These are phyloP conservation scores for Elachura formosa DNA, from an alignment of 2,113 vertebrate genomes.

Conservation along the genomic window DNA sequence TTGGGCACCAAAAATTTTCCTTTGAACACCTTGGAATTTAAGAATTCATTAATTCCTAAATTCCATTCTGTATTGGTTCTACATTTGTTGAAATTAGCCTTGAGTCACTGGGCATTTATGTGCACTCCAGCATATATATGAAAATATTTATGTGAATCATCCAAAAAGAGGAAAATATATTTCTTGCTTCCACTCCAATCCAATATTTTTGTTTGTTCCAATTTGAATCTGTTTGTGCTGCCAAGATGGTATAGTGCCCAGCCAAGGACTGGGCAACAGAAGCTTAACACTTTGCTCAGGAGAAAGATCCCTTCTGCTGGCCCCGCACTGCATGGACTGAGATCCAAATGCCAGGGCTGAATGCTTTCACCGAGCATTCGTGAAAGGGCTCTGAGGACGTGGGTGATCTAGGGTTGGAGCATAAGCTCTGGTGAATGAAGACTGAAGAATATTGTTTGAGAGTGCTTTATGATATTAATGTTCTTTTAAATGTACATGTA, in stretches of 20 bases:
- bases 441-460: not conserved
- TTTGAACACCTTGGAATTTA: not conserved
- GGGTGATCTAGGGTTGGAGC: not conserved
- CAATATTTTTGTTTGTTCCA: not conserved
- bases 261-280: not conserved
- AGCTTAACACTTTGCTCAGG: not conserved
- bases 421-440: not conserved
- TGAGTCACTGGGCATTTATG: not conserved
- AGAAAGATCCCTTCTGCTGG: not conserved
- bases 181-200: not conserved
- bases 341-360: not conserved
- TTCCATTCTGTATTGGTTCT: not conserved
- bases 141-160: not conserved
- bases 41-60: not conserved
- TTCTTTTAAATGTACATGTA: not conserved
- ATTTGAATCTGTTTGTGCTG: not conserved
- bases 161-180: not conserved
- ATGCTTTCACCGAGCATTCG: not conserved
- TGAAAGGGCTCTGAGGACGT: not conserved
- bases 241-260: not conserved
- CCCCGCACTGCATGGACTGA: rapidly evolving
- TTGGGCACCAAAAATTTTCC: not conserved
- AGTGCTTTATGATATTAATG: not conserved
- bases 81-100: not conserved
- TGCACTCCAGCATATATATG: rapidly evolving